Evolutionary conservation across 2,888 invertebrate species (phyloP).

Genomic region (Tridacna gigas): DNA sequence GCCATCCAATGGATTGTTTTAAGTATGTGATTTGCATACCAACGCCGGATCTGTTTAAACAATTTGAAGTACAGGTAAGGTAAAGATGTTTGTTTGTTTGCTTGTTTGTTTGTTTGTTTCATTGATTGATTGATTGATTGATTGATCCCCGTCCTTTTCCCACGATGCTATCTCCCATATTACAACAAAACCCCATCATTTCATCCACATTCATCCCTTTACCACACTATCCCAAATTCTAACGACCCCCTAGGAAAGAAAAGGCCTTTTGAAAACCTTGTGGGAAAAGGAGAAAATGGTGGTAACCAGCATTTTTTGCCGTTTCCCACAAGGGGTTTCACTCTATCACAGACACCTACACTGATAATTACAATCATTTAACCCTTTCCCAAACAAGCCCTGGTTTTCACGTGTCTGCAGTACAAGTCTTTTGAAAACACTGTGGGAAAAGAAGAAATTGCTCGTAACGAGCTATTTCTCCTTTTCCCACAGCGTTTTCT

Average conservation of each 20-base stretch:
- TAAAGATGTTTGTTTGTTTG: neutral
- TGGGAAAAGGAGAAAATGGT: neutral
- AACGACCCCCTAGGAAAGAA: neutral
- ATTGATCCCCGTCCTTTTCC: neutral
- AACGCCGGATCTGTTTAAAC: slow-evolving; percentile 7
- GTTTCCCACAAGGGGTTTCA: too few species aligned
- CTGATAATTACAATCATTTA: too few species aligned
- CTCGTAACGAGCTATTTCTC: too few species aligned
- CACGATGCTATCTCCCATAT: neutral
- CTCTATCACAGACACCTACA: too few species aligned
- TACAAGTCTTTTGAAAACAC: too few species aligned
- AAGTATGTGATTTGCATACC: slow-evolving; percentile 52
- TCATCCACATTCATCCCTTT: neutral
- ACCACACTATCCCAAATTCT: neutral
- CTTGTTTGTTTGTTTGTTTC: neutral
- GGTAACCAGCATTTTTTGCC: too few species aligned
- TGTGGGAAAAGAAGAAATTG: too few species aligned
- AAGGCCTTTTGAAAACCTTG: neutral
- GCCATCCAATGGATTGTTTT: slow-evolving; percentile 44
- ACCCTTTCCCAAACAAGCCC: too few species aligned
- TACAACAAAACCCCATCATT: neutral
- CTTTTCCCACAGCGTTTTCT: too few species aligned
- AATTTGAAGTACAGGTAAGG: slow-evolving; percentile 7
- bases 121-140: neutral
- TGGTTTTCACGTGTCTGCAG: too few species aligned